A percentile compares a stretch with the other conserved stretches of the same genome.
Evolutionary conservation across 1,140 invertebrate genomes (phyloP).

Genomic region (Gyrodactylus salaris): DNA sequence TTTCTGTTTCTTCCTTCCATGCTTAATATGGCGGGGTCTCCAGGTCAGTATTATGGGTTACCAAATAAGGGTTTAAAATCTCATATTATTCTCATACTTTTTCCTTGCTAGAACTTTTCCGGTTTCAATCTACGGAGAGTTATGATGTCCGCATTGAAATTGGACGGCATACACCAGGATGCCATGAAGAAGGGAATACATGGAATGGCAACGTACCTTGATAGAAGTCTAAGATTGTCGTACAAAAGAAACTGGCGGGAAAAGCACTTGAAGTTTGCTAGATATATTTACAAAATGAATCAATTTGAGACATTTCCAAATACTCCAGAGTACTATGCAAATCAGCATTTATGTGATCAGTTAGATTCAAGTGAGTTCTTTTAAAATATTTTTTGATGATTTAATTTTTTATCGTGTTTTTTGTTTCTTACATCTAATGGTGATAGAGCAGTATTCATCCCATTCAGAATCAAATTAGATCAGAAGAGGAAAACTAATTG

Average conservation of each 20-base stretch:
- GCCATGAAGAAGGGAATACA: not conserved
- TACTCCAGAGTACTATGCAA: no score
- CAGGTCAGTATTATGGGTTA: not conserved
- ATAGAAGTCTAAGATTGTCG: not conserved
- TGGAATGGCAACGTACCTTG: not conserved
- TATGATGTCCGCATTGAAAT: not conserved
- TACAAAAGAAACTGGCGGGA: not conserved
- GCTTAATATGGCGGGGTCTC: constrained; percentile 1
- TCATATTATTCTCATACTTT: no score
- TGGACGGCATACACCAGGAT: not conserved
- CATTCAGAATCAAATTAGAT: no score
- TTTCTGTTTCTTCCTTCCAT: constrained; percentile 10
- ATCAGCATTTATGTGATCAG: no score
- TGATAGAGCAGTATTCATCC: no score
- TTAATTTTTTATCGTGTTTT: no score
- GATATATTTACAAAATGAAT: not conserved
- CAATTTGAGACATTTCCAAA: no score
- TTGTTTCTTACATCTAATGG: no score
- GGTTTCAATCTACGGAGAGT: not conserved
- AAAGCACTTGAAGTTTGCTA: not conserved
- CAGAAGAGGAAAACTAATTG: no score
- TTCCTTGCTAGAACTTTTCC: not conserved
- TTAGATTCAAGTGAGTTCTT: no score
- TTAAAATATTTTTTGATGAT: no score
- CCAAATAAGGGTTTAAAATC: no score